Evolutionary conservation across 1,140 invertebrate genomes (phyloP), one percentile per base, ranked within the genome.

Genomic region (Archivesica marissinica): DNA sequence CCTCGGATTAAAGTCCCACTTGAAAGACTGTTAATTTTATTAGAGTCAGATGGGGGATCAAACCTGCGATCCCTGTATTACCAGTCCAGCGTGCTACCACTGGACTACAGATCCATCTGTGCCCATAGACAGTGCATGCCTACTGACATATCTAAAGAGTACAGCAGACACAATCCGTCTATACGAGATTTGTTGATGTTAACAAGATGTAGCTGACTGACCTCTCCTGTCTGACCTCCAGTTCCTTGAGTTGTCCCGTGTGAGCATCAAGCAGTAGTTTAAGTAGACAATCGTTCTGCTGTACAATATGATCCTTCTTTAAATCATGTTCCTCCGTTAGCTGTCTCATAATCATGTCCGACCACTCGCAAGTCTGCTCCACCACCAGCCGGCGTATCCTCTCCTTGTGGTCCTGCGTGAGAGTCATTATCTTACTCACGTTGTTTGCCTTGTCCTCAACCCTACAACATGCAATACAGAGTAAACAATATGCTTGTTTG

Each of bases 291-390:
- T 97, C 96, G 70, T 97, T 96, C 90, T 98, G 97, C 90, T 98
- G 97, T 85, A 96, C 95, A 15, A 98, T 95, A 83, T 99, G 97
- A 38, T 95, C 95, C 82, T 97, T 96, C 59, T 98, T 95, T 89
- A 97, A 94, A 76, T 97, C 96, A 95, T 98, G 98, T 94, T 99
- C 97, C 93, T 99, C 98, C 52, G 96, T 96, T n/a, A 97, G 95
- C 90, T 99, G 98, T 28, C 96, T 95, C 84, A 97, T 96, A 59
- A 97, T 96, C 94, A 99, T 96, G 88, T 97, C 97, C 47, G 97
- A 97, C 98, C 99, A 99, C 89, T 99, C 98, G 13, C 96, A 94
- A 0, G 98, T 99, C 94, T 99, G 99, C 11, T 92, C 92, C 44
- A 88, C 83, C 28, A 94, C 92, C 59, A 94, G 68, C 61, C 91